Evolutionary conservation across 2,113 vertebrate genomes (phyloP).

Genomic region (Sylvia atricapilla): DNA sequence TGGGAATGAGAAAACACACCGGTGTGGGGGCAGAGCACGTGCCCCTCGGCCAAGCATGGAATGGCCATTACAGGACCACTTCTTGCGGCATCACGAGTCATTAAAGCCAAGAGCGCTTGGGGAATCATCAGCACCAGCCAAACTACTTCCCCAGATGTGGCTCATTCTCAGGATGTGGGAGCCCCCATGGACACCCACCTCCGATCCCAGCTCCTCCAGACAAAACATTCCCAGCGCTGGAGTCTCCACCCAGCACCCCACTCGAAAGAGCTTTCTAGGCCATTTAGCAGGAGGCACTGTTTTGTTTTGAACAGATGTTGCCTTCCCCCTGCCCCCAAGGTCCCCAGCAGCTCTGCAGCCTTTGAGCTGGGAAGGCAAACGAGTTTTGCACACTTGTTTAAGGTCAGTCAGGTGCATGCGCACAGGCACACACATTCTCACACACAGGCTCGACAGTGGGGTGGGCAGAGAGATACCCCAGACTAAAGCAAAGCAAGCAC

Average conservation of each 20-base stretch:
- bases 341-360: conserved; percentile 28
- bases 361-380: conserved; percentile 51
- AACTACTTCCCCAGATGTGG: conserved; percentile 95
- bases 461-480: not conserved
- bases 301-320: conserved; percentile 83
- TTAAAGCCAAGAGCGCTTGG: conserved; percentile 83
- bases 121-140: conserved; percentile 79
- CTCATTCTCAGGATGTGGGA: conserved; percentile 88
- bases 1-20: conserved; percentile 1
- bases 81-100: conserved; percentile 91
- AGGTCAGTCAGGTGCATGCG: conserved; percentile 43
- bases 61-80: conserved; percentile 77
- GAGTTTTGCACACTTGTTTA: conserved; percentile 63
- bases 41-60: conserved; percentile 56
- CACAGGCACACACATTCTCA: not conserved
- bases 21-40: not conserved
- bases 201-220: conserved; percentile 73
- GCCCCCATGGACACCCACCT: conserved; percentile 76
- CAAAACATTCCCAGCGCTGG: conserved; percentile 78
- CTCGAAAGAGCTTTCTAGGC: conserved; percentile 78
- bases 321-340: conserved; percentile 30
- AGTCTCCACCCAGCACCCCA: conserved; percentile 70
- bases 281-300: conserved; percentile 82
- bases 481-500: not conserved
- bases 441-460: not conserved